Evolutionary conservation across 2,113 vertebrate genomes (phyloP).

Genomic region (Chlorodrepanis virens): DNA sequence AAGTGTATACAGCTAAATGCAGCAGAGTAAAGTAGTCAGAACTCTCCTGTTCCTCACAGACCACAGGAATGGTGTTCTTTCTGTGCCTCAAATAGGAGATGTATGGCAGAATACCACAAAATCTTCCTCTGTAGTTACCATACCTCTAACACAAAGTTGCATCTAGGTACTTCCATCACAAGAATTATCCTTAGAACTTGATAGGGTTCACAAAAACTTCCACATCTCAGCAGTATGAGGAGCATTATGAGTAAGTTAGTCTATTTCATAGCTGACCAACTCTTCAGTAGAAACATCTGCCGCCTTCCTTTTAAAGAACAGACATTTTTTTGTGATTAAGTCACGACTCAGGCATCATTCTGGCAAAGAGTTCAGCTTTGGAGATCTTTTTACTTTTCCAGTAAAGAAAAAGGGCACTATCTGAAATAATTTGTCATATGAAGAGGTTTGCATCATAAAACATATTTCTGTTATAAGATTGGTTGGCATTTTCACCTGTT

Average conservation of each 20-base stretch:
- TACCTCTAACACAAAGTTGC: not conserved
- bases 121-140: not conserved
- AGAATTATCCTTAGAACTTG: not conserved
- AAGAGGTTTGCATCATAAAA: not conserved
- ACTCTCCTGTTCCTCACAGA: not conserved
- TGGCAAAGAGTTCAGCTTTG: not conserved
- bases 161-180: not conserved
- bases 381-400: not conserved
- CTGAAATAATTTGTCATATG: not conserved
- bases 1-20: not conserved
- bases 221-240: not conserved
- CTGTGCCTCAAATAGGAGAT: not conserved
- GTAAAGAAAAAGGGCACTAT: not conserved
- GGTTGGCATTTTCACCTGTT: not conserved
- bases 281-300: not conserved
- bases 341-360: not conserved
- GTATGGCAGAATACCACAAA: not conserved
- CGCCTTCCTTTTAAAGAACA: not conserved
- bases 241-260: not conserved
- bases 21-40: not conserved
- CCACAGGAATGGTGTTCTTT: not conserved
- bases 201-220: not conserved
- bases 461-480: not conserved
- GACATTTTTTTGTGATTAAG: not conserved
- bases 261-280: not conserved